These are phyloP conservation scores for Apodemia mormo DNA, from an alignment of 2,888 invertebrate species.

Conservation along the genomic window DNA sequence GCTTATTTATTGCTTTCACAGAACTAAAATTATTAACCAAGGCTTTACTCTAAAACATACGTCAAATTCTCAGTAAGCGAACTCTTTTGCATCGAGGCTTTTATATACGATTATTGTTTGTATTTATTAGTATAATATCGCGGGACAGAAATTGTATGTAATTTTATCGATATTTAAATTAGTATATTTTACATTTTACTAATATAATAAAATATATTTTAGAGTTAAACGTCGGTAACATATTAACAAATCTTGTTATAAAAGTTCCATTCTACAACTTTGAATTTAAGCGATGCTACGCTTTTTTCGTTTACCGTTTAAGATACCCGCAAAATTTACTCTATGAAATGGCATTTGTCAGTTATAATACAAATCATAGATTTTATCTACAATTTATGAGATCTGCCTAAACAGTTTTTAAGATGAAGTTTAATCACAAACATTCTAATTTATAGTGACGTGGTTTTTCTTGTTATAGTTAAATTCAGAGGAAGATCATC, in stretches of 20 bases:
- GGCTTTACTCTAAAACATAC: no score
- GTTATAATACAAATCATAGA: slow-evolving; percentile 9
- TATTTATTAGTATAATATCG: background rate
- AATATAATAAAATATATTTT: background rate
- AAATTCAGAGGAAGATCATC: slow-evolving; percentile 64
- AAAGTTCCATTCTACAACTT: background rate
- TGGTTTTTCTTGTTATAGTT: slow-evolving; percentile 48
- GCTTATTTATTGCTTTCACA: no score
- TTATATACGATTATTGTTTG: background rate
- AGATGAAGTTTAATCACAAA: background rate
- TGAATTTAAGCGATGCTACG: background rate
- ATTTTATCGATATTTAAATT: background rate
- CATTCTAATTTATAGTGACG: background rate
- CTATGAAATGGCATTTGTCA: background rate
- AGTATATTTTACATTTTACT: background rate
- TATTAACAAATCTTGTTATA: no score
- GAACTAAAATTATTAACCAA: no score
- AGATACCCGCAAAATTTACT: slow-evolving; percentile 5
- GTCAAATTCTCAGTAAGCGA: no score
- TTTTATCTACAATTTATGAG: slow-evolving; percentile 16
- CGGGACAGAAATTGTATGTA: background rate
- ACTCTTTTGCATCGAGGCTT: no score
- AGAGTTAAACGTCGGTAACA: background rate
- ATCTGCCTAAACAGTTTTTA: slow-evolving; percentile 6
- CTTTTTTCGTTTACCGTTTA: slow-evolving; percentile 8